These are phyloP conservation scores for Zaprionus davidi DNA, from an alignment of 1,140 invertebrate species.

Conservation along the genomic window DNA sequence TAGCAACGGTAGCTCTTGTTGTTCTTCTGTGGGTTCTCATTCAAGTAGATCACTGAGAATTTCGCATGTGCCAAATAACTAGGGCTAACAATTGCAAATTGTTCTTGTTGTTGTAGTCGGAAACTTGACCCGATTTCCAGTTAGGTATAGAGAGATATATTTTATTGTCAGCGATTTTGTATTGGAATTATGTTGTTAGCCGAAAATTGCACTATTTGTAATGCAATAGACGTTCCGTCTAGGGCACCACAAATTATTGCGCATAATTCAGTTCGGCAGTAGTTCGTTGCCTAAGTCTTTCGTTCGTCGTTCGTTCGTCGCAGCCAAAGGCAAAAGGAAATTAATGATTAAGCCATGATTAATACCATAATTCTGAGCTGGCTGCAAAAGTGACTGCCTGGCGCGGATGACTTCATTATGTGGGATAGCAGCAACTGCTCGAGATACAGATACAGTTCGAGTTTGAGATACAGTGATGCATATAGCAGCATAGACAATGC, in stretches of 20 bases:
- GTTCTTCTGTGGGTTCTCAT: conserved; percentile 38
- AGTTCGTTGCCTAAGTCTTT: conserved; percentile 58
- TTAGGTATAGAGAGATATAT: conserved; percentile 48
- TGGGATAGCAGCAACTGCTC: conserved; percentile 39
- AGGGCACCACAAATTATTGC: conserved; percentile 54
- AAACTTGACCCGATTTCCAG: conserved; percentile 67
- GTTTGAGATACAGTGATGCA: conserved; percentile 4
- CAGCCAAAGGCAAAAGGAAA: conserved; percentile 46
- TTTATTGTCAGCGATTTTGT: conserved; percentile 63
- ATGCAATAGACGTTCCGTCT: conserved; percentile 39
- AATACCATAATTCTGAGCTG: conserved; percentile 69
- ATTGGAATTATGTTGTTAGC: conserved; percentile 73
- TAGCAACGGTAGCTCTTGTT: conserved; percentile 11
- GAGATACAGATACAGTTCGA: conserved; percentile 1
- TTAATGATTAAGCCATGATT: conserved; percentile 73
- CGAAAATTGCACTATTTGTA: conserved; percentile 55
- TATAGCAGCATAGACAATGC: conserved; percentile 34
- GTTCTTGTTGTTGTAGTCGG: conserved; percentile 21
- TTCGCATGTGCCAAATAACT: conserved; percentile 79
- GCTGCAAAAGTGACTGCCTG: conserved; percentile 46
- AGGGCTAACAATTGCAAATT: conserved; percentile 57
- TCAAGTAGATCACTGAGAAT: conserved; percentile 76
- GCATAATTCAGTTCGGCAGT: conserved; percentile 8
- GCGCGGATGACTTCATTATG: conserved; percentile 57
- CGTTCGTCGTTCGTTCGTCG: conserved; percentile 11